Evolutionary conservation across 2,113 vertebrate species (phyloP).

Genomic region (Rhizomys pruinosus): DNA sequence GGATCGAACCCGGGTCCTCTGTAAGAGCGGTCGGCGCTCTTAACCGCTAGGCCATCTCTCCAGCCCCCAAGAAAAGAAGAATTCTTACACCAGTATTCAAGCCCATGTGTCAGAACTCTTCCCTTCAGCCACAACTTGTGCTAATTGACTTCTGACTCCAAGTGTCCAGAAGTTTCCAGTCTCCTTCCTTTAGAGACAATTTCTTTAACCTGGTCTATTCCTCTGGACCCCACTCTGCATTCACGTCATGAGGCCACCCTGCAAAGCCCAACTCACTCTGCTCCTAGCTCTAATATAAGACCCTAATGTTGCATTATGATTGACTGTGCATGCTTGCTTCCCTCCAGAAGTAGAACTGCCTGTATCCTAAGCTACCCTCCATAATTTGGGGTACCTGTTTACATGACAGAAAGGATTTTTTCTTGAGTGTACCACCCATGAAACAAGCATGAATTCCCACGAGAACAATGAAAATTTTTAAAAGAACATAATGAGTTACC

Average conservation of each 20-base stretch:
- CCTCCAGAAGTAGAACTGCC: background rate
- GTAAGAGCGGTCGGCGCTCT: too few relatives aligned
- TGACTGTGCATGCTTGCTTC: background rate
- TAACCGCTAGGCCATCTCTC: too few relatives aligned
- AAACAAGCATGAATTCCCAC: background rate
- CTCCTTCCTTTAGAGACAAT: background rate
- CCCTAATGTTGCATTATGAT: background rate
- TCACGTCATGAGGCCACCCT: background rate
- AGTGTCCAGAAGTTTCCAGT: background rate
- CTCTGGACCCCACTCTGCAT: background rate
- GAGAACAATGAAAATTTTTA: conserved; percentile 26
- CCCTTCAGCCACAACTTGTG: background rate
- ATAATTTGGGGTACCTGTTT: background rate
- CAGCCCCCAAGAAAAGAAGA: background rate
- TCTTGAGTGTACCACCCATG: background rate
- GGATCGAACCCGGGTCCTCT: too few relatives aligned
- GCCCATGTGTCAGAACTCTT: background rate
- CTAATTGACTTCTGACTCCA: background rate
- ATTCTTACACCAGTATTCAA: background rate
- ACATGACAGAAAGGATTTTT: background rate
- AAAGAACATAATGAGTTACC: background rate
- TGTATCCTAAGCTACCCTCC: background rate
- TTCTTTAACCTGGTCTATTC: background rate
- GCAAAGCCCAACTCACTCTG: background rate
- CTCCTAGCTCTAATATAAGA: background rate